phyloP scores from a whole-genome alignment of 2,888 invertebrate genomes.

The Meganola albula region DNA sequence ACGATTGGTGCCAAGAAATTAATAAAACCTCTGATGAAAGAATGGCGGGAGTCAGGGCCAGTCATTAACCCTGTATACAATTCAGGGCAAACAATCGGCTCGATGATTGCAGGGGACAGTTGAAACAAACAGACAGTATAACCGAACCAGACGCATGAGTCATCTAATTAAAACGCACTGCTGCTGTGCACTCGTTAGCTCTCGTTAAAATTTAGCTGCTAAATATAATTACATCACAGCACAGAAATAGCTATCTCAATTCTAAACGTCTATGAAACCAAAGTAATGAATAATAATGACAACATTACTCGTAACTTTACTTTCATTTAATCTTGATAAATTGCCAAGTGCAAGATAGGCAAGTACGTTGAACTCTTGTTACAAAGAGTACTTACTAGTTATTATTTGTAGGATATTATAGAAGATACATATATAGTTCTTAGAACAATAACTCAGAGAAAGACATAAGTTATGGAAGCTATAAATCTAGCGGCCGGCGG shows the following conservation, averaged over 20 bases:
- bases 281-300: slow-evolving; percentile 16
- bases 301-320: slow-evolving; percentile 33
- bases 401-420: slow-evolving; percentile 30
- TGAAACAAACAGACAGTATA: slow-evolving; percentile 44
- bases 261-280: slow-evolving; percentile 16
- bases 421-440: slow-evolving; percentile 31
- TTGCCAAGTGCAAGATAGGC: slow-evolving; percentile 37
- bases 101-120: slow-evolving; percentile 44
- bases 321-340: slow-evolving; percentile 38
- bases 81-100: slow-evolving; percentile 57
- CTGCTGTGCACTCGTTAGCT: slow-evolving; percentile 22
- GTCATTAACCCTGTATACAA: slow-evolving; percentile 64
- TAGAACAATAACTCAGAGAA: slow-evolving; percentile 31
- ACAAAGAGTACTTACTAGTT: slow-evolving; percentile 24
- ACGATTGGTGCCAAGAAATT: slow-evolving; percentile 47
- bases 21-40: slow-evolving; percentile 48
- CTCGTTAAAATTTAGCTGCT: slow-evolving; percentile 15
- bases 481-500: slow-evolving; percentile 34
- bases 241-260: too few species aligned
- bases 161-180: slow-evolving; percentile 36
- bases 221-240: slow-evolving; percentile 16
- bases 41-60: slow-evolving; percentile 53
- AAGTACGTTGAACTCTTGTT: slow-evolving; percentile 41
- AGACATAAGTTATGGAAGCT: slow-evolving; percentile 34
- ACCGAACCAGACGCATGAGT: slow-evolving; percentile 48